Evolutionary conservation across 2,113 vertebrate species (phyloP).

Genomic region (Albula glossodonta): DNA sequence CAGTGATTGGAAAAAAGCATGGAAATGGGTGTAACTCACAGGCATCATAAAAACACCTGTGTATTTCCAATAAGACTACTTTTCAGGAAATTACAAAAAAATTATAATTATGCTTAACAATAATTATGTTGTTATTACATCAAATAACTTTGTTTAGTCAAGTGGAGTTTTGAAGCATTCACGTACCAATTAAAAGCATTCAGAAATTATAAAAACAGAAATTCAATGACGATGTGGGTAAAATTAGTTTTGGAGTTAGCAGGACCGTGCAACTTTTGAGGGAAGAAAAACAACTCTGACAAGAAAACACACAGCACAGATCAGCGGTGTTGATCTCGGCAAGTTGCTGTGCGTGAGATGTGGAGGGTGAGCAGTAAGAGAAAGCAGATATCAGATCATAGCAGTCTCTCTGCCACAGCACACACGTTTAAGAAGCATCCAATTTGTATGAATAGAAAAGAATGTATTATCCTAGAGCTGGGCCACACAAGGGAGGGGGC

Average conservation of each 20-base stretch:
- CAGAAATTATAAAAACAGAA: too few relatives aligned
- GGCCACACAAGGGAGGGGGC: slow-evolving; percentile 47
- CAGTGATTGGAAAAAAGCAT: too few relatives aligned
- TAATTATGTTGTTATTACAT: too few relatives aligned
- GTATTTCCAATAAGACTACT: too few relatives aligned
- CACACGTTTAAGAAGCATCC: slow-evolving; percentile 15
- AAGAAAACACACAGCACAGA: not conserved
- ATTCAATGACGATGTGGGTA: too few relatives aligned
- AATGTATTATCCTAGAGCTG: slow-evolving; percentile 62
- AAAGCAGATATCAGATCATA: not conserved
- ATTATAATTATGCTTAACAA: too few relatives aligned
- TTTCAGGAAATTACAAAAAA: too few relatives aligned
- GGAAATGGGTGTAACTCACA: too few relatives aligned
- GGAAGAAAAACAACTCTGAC: not conserved
- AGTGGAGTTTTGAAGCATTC: too few relatives aligned
- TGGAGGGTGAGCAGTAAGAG: not conserved
- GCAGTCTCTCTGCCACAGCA: slow-evolving; percentile 7
- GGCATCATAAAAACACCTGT: too few relatives aligned
- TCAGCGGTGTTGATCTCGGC: not conserved
- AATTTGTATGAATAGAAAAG: slow-evolving; percentile 50
- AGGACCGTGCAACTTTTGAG: not conserved
- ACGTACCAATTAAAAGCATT: too few relatives aligned
- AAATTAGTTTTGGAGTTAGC: not conserved
- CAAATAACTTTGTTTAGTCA: too few relatives aligned
- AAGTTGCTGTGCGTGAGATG: not conserved